Base-by-base conservation (phyloP, 2,888 invertebrate species). In the Synanthedon myopaeformis region DNA sequence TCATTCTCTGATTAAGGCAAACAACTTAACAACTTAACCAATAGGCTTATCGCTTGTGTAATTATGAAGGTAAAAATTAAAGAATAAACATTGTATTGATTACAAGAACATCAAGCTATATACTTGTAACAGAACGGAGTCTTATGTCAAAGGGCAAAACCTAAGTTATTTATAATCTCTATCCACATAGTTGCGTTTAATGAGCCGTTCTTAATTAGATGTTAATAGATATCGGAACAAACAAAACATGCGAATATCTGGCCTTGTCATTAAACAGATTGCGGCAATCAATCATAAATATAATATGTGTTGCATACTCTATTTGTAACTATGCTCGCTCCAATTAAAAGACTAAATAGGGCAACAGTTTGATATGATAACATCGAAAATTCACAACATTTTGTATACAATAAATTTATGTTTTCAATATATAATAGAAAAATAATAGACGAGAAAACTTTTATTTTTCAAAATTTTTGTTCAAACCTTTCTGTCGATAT, bases 251-350 rank as follows among this genome's bases (percentile, higher is more conserved):
- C 55, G 56, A 63, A 67, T 67, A 70, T 72, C 66, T 77, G 76
- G 71, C 80, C 82, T 82, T 82, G 80, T 76, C 76, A 70, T 58
- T 63, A 62, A 70, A 62, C 64, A 73, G 73, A 79, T 79, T 73
- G 64, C 62, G 56, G 58, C 63, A 65, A 73, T 78, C 72, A 75
- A 76, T 78, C 79, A 76, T 61, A 65, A 62, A 61, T 62, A n/a
- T n/a, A n/a, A n/a, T n/a, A n/a, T n/a, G 70, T 69, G 72, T 74
- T 68, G 69, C 64, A 64, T 68, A 59, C 55, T 66, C 68, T 71
- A 66, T 35, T 35, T 35, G 10, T 66, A 69, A 70, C 73, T 69
- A 70, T 72, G 69, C 63, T 61, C 68, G 69, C 56, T 66, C 71
- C 60, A 67, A 74, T 72, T 74, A 61, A 57, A 51, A 58, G 63